Conservation (phyloP, 2,113 vertebrate species). For the Capreolus pygargus region DNA sequence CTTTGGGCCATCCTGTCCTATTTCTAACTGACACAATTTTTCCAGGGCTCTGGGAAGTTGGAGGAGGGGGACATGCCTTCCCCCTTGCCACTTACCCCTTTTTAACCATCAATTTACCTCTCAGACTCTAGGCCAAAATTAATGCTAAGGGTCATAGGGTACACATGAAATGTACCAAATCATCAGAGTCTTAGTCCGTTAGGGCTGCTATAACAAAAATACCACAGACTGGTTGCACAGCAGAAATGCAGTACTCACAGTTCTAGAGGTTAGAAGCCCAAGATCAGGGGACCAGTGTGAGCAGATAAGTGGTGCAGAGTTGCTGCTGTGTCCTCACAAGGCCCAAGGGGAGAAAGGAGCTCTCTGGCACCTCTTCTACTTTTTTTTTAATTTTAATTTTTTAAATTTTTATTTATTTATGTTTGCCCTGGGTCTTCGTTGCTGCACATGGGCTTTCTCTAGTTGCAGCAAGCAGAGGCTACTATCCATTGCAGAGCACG, state of each 20-base stretch:
- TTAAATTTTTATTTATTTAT: not conserved
- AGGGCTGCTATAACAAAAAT: not conserved
- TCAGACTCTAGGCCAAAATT: not conserved
- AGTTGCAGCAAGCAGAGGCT: not conserved
- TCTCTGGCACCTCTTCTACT: not conserved
- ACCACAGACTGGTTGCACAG: too few relatives aligned
- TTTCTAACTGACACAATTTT: not conserved
- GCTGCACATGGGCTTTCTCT: not conserved
- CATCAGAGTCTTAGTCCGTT: not conserved
- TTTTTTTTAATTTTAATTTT: not conserved
- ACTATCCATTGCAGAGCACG: not conserved
- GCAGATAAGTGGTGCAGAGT: not conserved
- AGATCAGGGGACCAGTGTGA: not conserved
- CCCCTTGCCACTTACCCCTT: not conserved
- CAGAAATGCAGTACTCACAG: not conserved
- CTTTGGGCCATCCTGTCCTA: not conserved
- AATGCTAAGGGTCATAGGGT: not conserved
- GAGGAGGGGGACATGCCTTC: not conserved
- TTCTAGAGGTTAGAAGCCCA: not conserved
- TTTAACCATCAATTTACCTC: not conserved
- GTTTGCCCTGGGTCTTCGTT: not conserved
- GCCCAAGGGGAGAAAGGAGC: not conserved
- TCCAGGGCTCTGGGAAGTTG: not conserved
- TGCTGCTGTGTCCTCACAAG: not conserved
- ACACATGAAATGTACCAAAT: not conserved